Base-by-base conservation (phyloP, 2,797 vertebrate species). In the Hoplostethus atlanticus region DNA sequence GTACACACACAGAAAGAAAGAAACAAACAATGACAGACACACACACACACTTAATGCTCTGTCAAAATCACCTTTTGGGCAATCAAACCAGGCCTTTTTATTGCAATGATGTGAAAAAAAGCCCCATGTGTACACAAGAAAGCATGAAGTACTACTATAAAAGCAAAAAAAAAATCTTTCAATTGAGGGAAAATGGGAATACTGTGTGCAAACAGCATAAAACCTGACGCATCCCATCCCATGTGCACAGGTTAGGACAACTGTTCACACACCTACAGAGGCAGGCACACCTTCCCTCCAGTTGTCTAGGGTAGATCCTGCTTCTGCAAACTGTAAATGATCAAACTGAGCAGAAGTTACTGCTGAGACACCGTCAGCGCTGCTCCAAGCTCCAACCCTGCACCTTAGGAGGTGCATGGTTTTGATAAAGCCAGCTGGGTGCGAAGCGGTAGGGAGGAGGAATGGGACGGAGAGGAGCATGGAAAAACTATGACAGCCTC, bases 321-420 rank as follows among this genome's bases (percentile, higher is more conserved):
- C 57, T 74, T 53, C 71, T 78, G 68, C 57, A 46, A 71, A 70
- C 66, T 60, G 51, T 36, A 62, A 75, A 60, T 15, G n/a, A 69
- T 84, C 77, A 79, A 76, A 80, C 60, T 58, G 50, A 76, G 76
- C 60, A 74, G 30, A 72, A 60, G 55, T 68, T 38, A 51, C 40
- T 36, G 52, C 65, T 13, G 65, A 80, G 70, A 42, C 38, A 42
- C 54, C 61, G 71, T 42, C 52, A 48, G 76, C 54, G 57, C 8
- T 63, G 59, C 52, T 38, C 10, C 28, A 21, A 21, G 21, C 28
- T 28, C 2, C 60, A 64, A 56, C 38, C 38, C 46, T 17, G 48
- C 51, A 73, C 79, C 74, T 68, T 10, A 56, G 56, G 53, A 57
- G 63, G 30, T 68, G 66, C 60, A 57, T 68, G 74, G 58, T 80